Evolutionary conservation across 2,113 vertebrate species (phyloP).

Genomic region (Perccottus glenii): DNA sequence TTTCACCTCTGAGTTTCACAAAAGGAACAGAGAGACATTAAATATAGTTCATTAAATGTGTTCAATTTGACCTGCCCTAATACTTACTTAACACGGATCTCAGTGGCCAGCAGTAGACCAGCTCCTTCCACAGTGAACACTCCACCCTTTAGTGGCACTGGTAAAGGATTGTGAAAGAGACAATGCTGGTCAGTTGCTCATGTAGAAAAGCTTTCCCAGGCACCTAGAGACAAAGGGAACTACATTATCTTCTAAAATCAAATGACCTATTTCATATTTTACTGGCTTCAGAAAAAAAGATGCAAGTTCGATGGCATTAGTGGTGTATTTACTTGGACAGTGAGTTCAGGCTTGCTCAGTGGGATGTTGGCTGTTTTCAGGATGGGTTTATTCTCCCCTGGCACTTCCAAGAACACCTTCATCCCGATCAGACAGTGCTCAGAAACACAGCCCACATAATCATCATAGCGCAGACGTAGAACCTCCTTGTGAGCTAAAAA

Average conservation of each 20-base stretch:
- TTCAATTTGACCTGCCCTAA: too few species aligned
- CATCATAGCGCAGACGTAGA: conserved; percentile 73
- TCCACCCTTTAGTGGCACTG: conserved; percentile 69
- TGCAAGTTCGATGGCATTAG: neutral
- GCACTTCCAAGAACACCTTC: conserved; percentile 58
- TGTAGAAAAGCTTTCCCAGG: conserved; percentile 56
- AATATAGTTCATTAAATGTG: too few species aligned
- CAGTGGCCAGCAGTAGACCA: conserved; percentile 68
- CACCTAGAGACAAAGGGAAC: conserved; percentile 57
- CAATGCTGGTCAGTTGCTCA: conserved; percentile 46
- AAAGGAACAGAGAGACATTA: neutral
- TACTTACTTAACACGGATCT: conserved; percentile 75
- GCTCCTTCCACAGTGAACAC: conserved; percentile 81
- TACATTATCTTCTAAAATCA: neutral
- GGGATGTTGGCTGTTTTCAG: conserved; percentile 71
- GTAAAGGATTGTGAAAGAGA: conserved; percentile 81
- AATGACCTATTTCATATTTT: neutral
- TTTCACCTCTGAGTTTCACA: conserved; percentile 55
- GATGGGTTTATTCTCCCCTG: conserved; percentile 48
- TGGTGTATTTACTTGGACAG: conserved; percentile 65
- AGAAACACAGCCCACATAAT: conserved; percentile 71
- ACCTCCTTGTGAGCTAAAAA: conserved; percentile 75
- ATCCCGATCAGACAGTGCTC: conserved; percentile 78
- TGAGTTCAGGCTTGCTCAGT: conserved; percentile 71
- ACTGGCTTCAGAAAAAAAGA: neutral